Conservation (phyloP, 2,113 vertebrate species). For the Rhinoptilus africanus region DNA sequence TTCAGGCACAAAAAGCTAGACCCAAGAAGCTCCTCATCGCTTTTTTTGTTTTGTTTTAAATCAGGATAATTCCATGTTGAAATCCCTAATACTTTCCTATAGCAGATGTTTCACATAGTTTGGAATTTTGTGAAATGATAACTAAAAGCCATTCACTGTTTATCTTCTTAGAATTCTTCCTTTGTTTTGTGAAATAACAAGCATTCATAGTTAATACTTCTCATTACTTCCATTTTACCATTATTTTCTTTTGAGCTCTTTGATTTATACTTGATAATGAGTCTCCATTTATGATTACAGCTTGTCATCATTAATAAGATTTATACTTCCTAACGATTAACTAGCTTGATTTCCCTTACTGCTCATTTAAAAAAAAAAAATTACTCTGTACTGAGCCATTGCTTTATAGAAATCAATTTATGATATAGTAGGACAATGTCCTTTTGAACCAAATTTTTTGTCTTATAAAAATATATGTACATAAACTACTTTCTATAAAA, state of each 20-base stretch:
- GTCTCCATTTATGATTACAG: not conserved
- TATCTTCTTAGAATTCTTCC: not conserved
- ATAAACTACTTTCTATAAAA: not conserved
- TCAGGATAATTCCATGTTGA: not conserved
- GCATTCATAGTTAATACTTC: not conserved
- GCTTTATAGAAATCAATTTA: not conserved
- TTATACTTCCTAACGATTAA: not conserved
- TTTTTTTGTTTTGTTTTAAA: not conserved
- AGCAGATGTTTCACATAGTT: not conserved
- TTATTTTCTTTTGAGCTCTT: not conserved
- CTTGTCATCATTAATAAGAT: not conserved
- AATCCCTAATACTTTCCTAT: not conserved
- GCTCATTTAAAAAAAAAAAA: not conserved
- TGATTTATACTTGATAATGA: not conserved
- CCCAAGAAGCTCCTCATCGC: not conserved
- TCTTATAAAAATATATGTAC: not conserved
- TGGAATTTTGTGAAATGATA: not conserved
- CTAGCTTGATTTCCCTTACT: not conserved
- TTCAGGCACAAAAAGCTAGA: not conserved
- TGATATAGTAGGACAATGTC: not conserved
- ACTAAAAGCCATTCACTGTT: not conserved
- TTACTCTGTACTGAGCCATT: not conserved
- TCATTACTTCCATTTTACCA: not conserved
- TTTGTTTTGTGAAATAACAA: not conserved
- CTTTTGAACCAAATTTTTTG: not conserved